Conservation (phyloP, 2,888 invertebrate species). For the Rosalia funebris region DNA sequence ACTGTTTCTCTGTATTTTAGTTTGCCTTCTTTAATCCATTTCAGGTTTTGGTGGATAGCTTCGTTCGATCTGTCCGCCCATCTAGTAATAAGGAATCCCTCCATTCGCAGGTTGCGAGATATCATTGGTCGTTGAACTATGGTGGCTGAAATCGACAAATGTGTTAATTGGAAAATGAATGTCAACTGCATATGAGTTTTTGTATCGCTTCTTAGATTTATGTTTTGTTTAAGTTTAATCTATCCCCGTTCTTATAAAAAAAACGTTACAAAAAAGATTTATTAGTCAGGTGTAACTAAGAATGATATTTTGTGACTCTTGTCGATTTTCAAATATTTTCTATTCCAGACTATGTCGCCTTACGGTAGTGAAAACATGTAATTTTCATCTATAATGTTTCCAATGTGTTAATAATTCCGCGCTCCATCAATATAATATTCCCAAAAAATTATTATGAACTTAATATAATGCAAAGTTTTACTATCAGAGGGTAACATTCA, state of each 20-base stretch:
- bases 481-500: too few species aligned
- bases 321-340: too few species aligned
- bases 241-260: not conserved
- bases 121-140: constrained; percentile 37
- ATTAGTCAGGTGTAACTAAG: too few species aligned
- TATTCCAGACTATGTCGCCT: too few species aligned
- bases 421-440: too few species aligned
- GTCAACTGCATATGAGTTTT: not conserved
- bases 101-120: constrained; percentile 41
- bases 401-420: too few species aligned
- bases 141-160: constrained; percentile 33
- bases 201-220: not conserved
- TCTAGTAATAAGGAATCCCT: constrained; percentile 40
- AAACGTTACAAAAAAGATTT: too few species aligned
- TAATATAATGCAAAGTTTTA: too few species aligned
- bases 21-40: constrained; percentile 75
- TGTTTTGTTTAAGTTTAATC: not conserved
- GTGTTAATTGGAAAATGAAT: not conserved
- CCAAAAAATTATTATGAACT: too few species aligned
- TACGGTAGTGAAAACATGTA: too few species aligned
- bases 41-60: constrained; percentile 70
- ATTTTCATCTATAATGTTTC: too few species aligned
- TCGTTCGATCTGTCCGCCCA: constrained; percentile 68
- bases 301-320: too few species aligned
- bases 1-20: constrained; percentile 75